A percentile compares a stretch with the other conserved stretches of the same genome.
Conservation (phyloP, 2,888 invertebrate genomes). For the Mythimna loreyi region DNA sequence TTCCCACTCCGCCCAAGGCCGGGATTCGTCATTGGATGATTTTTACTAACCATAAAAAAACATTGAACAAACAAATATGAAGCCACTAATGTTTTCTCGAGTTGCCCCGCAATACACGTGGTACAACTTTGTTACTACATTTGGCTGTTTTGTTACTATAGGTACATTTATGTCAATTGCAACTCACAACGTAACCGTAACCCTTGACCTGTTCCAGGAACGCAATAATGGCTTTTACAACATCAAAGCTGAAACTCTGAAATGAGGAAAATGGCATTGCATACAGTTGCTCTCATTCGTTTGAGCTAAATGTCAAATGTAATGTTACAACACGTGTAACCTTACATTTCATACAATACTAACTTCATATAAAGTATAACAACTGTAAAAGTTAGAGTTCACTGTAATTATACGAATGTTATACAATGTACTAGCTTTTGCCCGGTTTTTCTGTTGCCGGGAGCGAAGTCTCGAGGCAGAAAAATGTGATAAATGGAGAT, state of each 20-base stretch:
- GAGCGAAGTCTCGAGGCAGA: too few relatives aligned
- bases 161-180: background rate
- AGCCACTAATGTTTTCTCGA: too few relatives aligned
- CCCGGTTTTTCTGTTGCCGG: too few relatives aligned
- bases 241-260: background rate
- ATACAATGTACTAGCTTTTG: background rate
- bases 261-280: background rate
- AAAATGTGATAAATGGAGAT: too few relatives aligned
- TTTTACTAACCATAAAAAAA: too few relatives aligned
- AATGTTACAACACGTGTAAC: constrained; percentile 22
- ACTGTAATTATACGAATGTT: background rate
- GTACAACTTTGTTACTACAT: too few relatives aligned
- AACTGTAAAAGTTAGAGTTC: background rate
- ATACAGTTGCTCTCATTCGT: background rate
- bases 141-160: background rate
- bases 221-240: background rate
- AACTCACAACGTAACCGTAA: background rate
- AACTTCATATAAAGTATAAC: background rate
- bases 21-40: too few relatives aligned
- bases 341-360: too few relatives aligned
- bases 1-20: too few relatives aligned
- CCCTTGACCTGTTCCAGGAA: background rate
- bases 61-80: too few relatives aligned
- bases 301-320: constrained; percentile 27
- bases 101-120: background rate